These are phyloP conservation scores for Gulo gulo DNA, from an alignment of 2,113 vertebrate genomes.

Conservation along the genomic window DNA sequence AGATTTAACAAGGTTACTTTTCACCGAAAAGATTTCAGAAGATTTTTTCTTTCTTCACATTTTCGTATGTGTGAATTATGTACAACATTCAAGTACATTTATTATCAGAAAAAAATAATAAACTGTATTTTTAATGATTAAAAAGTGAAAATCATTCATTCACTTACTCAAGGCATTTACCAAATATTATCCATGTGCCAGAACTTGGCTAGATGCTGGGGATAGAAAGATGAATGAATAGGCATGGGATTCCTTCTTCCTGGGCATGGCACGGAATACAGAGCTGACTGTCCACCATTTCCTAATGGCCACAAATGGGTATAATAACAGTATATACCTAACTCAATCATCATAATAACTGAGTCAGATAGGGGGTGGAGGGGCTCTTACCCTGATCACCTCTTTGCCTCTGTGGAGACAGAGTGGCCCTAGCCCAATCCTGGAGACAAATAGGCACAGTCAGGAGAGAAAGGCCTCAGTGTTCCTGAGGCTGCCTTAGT, in stretches of 20 bases:
- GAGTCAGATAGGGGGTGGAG: background rate
- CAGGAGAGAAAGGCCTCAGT: background rate
- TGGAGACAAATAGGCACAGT: background rate
- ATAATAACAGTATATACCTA: background rate
- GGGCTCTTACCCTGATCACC: background rate
- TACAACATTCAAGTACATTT: background rate
- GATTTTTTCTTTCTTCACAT: background rate
- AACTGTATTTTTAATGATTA: background rate
- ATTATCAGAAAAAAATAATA: background rate
- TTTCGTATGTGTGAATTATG: background rate
- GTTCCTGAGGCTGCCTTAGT: background rate
- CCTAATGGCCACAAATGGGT: background rate
- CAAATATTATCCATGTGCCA: background rate
- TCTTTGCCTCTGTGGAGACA: background rate
- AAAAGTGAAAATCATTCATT: background rate
- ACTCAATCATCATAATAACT: accelerated
- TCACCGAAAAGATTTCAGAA: background rate
- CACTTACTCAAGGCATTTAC: background rate
- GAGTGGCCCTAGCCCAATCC: too few species aligned
- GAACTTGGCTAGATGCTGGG: background rate
- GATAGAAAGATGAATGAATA: background rate
- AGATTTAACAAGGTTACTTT: background rate
- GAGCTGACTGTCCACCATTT: background rate
- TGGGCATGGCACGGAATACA: background rate
- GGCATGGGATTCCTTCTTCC: background rate